These are phyloP conservation scores for Eublepharis macularius DNA, from an alignment of 2,113 vertebrate genomes.

Conservation along the genomic window DNA sequence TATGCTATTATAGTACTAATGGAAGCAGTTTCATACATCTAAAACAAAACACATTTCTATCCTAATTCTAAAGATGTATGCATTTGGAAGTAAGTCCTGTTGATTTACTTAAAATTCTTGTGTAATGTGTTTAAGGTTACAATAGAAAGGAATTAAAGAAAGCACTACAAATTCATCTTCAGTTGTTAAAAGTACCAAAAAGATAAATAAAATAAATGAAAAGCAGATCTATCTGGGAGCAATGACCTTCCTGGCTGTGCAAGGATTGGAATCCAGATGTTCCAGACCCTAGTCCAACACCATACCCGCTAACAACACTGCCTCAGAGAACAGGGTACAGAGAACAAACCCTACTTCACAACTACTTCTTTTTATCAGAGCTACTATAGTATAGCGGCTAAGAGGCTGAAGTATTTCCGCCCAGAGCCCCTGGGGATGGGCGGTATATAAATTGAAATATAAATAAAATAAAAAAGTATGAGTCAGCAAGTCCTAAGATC, in stretches of 20 bases:
- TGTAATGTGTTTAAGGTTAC: background rate
- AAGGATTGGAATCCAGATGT: no score
- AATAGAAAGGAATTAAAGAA: background rate
- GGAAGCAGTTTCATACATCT: conserved; percentile 53
- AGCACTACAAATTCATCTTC: background rate
- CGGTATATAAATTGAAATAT: no score
- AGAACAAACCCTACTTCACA: background rate
- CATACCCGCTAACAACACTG: no score
- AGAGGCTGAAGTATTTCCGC: no score
- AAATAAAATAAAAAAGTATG: no score
- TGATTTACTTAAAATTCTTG: background rate
- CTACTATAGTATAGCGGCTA: no score
- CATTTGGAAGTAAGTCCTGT: background rate
- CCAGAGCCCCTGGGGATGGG: no score
- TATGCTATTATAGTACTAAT: conserved; percentile 69
- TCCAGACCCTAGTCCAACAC: no score
- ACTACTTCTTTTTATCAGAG: background rate
- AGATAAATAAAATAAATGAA: background rate
- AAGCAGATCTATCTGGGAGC: background rate
- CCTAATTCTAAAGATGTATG: background rate
- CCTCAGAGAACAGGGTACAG: background rate
- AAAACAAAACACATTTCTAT: conserved; percentile 53
- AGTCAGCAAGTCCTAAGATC: no score
- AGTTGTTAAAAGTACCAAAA: background rate
- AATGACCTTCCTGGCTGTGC: no score